Evolutionary conservation across 2,888 invertebrate genomes (phyloP).

Genomic region (Drosophila quinaria): DNA sequence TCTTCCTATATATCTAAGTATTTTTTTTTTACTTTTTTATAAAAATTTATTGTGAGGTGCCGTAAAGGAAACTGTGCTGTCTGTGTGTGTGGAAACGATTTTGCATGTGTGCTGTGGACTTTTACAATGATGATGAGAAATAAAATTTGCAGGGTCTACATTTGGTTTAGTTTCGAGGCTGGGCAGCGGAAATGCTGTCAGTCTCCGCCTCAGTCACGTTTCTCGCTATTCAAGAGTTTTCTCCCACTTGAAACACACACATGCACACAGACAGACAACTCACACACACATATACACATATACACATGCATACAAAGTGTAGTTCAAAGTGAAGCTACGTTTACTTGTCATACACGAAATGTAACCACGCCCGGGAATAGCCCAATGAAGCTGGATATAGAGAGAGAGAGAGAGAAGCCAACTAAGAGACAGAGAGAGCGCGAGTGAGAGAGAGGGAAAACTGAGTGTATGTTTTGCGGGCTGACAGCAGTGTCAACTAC

Average conservation of each 20-base stretch:
- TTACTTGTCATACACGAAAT: slow-evolving; percentile 60
- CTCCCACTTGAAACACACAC: slow-evolving; percentile 23
- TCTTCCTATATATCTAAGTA: background rate
- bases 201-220: slow-evolving; percentile 52
- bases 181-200: slow-evolving; percentile 55
- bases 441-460: background rate
- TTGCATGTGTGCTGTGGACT: slow-evolving; percentile 48
- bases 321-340: slow-evolving; percentile 55
- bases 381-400: slow-evolving; percentile 20
- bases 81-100: slow-evolving; percentile 19
- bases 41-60: slow-evolving; percentile 24
- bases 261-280: background rate
- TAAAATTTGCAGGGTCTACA: slow-evolving; percentile 27
- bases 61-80: slow-evolving; percentile 20
- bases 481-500: slow-evolving; percentile 44
- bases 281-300: background rate
- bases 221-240: slow-evolving; percentile 31
- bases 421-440: background rate
- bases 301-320: slow-evolving; percentile 30
- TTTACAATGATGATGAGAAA: slow-evolving; percentile 31
- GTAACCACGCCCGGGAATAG: slow-evolving; percentile 45
- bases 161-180: slow-evolving; percentile 43
- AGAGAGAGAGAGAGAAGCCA: background rate
- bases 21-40: slow-evolving; percentile 7
- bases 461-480: background rate